Evolutionary conservation across 2,797 vertebrate genomes (phyloP).

Genomic region (Schizothorax lantsangensis): DNA sequence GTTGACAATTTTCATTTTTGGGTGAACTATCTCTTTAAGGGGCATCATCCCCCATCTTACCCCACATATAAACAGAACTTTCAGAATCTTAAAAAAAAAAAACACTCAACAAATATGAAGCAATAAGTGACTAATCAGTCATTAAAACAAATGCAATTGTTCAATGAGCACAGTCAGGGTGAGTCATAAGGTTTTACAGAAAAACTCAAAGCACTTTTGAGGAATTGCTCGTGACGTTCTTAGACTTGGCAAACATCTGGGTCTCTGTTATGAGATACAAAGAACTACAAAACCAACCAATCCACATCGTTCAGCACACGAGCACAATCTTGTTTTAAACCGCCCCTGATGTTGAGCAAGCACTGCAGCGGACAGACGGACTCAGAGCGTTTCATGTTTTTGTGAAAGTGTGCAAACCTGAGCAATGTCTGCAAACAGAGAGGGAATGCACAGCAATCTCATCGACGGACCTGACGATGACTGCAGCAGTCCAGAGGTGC

Average conservation of each 20-base stretch:
- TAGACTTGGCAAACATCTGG: neutral
- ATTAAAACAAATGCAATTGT: neutral
- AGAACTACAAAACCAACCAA: neutral
- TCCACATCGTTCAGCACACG: neutral
- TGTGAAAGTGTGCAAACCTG: slow-evolving; percentile 1
- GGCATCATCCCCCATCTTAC: too few relatives aligned
- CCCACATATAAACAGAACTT: too few relatives aligned
- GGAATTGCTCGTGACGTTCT: neutral
- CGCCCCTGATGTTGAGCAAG: neutral
- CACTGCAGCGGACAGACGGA: neutral
- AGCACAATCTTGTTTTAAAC: neutral
- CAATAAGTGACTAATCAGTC: neutral
- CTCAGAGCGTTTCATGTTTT: neutral
- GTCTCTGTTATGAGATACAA: too few relatives aligned
- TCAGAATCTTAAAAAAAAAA: neutral
- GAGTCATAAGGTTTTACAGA: neutral
- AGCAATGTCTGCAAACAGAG: slow-evolving; percentile 15
- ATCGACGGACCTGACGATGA: slow-evolving; percentile 36
- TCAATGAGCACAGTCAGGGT: neutral
- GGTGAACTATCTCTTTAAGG: too few relatives aligned
- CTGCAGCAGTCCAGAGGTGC: neutral
- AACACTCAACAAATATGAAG: neutral
- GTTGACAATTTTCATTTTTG: too few relatives aligned
- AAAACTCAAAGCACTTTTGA: neutral
- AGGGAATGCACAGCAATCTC: slow-evolving; percentile 46